Conservation (phyloP, 2,888 invertebrate species). For the Coleophora deauratella region DNA sequence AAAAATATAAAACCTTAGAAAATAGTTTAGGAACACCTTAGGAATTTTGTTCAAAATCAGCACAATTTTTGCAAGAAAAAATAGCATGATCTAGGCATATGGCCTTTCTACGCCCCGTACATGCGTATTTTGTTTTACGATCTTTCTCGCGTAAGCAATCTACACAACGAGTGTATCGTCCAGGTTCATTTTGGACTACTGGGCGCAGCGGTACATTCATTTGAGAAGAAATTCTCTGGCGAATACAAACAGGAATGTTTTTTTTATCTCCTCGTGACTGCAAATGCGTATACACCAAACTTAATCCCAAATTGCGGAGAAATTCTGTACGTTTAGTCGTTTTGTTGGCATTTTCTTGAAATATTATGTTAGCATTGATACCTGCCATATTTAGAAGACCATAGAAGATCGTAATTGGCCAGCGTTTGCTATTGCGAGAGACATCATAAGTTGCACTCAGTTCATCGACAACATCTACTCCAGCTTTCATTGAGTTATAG, state of each 20-base stretch:
- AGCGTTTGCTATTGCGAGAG: slow-evolving; percentile 18
- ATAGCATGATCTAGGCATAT: slow-evolving; percentile 6
- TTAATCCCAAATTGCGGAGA: slow-evolving; percentile 8
- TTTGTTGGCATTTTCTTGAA: slow-evolving; percentile 11
- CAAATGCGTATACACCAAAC: slow-evolving; percentile 5
- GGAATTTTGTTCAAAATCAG: slow-evolving; percentile 1
- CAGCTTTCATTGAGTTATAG: slow-evolving; percentile 25
- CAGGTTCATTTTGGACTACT: slow-evolving; percentile 4
- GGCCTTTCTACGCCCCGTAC: slow-evolving; percentile 3
- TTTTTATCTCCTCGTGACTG: slow-evolving; percentile 6
- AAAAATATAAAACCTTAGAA: not conserved
- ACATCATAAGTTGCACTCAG: slow-evolving; percentile 18
- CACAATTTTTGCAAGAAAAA: slow-evolving; percentile 4
- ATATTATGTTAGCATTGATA: slow-evolving; percentile 16
- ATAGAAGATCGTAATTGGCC: slow-evolving; percentile 21
- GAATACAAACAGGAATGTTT: slow-evolving; percentile 8
- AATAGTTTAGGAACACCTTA: not conserved
- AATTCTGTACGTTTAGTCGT: slow-evolving; percentile 8
- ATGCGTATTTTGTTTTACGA: slow-evolving; percentile 9
- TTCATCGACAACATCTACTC: slow-evolving; percentile 23
- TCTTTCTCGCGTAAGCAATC: slow-evolving; percentile 10
- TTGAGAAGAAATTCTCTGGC: slow-evolving; percentile 4
- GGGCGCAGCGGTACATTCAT: slow-evolving; percentile 5
- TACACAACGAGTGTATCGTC: slow-evolving; percentile 7
- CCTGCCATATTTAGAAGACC: slow-evolving; percentile 17